Base-by-base conservation (phyloP, 2,797 vertebrate genomes). In the Eurystomus glaucurus region DNA sequence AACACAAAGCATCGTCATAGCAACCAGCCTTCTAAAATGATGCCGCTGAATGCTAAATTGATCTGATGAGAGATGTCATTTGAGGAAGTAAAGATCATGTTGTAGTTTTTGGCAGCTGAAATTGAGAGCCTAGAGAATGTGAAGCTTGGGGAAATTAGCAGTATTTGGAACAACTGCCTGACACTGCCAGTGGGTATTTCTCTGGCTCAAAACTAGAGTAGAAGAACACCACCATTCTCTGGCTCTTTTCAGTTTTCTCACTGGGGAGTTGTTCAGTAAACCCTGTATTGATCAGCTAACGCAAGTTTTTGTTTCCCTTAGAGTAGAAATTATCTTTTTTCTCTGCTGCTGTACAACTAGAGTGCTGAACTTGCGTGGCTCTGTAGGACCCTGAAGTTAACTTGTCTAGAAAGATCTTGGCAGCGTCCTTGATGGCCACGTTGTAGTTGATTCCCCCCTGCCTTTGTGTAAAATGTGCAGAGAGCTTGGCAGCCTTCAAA, bases 11-110 rank as follows among this genome's bases (percentile, higher is more conserved):
- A 48, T 62, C 69, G 91, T 68, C 95, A 92, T 97, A 58, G 96
- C 88, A 97, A 98, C 95, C 95, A 78, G 75, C 78, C 83, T 90
- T 88, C 74, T 87, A 7, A 90, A 93, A 78, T 0, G 23, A 62
- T 92, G 90, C 82, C 88, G 85, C 86, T 93, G 78, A 76, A 72
- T 95, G 82, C 91, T 74, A 87, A 84, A 94, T 84, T 76, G 93
- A 91, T 94, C 62, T 96, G 93, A 96, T 95, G 90, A 95, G 81
- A 88, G 89, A 54, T 80, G 92, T 89, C 87, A 88, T 94, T 85
- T 79, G 93, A 75, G 93, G 89, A 88, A 88, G 79, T 7, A 25
- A 57, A 54, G 35, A 85, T 94, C 35, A 6, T 75, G 51, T 28
- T 74, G 75, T 76, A 61, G 46, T 5, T 91, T 93, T 94, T 91